Percentiles rank a stretch among this genome's conserved stretches.
phyloP scores from a whole-genome alignment of 2,113 vertebrate species.

The Elephantulus edwardii region DNA sequence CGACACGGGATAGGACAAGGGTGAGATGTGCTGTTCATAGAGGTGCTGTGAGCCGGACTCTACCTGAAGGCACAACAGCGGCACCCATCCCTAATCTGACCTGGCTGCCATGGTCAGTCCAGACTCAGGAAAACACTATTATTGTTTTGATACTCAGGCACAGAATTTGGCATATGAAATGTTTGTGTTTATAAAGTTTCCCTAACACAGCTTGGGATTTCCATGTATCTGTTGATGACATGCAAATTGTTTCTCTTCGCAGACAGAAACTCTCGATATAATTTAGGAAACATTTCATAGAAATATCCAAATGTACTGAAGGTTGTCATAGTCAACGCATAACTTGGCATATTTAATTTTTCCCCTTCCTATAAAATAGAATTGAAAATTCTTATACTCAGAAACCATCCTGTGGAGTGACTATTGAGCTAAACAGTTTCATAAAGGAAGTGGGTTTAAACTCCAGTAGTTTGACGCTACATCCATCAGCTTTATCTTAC shows the following conservation, averaged over 20 bases:
- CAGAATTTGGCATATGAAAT: conserved; percentile 22
- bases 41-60: too few relatives aligned
- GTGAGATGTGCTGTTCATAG: too few relatives aligned
- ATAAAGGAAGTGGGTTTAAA: not conserved
- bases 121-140: not conserved
- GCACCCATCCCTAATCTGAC: not conserved
- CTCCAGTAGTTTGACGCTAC: not conserved
- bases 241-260: conserved; percentile 51
- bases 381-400: not conserved
- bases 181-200: conserved; percentile 51
- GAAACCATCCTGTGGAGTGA: not conserved
- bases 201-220: conserved; percentile 53
- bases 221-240: conserved; percentile 38
- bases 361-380: not conserved
- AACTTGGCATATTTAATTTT: conserved; percentile 52
- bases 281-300: conserved; percentile 63
- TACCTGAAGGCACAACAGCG: not conserved
- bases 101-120: too few relatives aligned
- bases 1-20: too few relatives aligned
- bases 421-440: not conserved
- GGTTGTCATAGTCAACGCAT: conserved; percentile 37
- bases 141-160: not conserved
- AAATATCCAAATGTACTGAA: conserved; percentile 31
- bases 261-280: conserved; percentile 55
- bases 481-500: not conserved